Conservation (phyloP, 2,797 vertebrate genomes). For the Pantherophis vulpinus region DNA sequence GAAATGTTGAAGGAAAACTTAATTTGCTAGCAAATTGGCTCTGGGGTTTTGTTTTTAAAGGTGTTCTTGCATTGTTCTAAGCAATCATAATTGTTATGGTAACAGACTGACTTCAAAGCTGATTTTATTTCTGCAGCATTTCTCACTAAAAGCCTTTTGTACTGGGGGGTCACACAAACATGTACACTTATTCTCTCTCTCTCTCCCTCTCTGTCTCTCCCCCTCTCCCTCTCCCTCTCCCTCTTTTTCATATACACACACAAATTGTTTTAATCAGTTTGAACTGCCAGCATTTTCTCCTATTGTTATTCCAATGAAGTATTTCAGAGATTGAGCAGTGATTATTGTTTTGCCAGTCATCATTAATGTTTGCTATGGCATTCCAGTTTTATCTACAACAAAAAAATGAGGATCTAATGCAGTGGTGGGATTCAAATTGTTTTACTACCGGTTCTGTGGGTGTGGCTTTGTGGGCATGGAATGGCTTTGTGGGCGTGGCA, state of each 20-base stretch:
- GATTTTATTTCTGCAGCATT: constrained; percentile 62
- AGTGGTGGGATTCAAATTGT: no score
- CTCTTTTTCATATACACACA: not conserved
- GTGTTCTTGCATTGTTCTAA: constrained; percentile 56
- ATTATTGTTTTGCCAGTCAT: constrained; percentile 34
- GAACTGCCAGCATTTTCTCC: constrained; percentile 56
- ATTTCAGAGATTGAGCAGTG: constrained; percentile 27
- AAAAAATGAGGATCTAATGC: not conserved
- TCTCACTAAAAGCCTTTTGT: constrained; percentile 55
- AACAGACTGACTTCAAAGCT: constrained; percentile 55
- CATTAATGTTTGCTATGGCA: constrained; percentile 56
- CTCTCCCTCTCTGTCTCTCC: not conserved
- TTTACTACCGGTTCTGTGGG: no score
- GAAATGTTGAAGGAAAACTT: constrained; percentile 49
- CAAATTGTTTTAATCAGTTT: constrained; percentile 41
- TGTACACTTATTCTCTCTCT: not conserved
- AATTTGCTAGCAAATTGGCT: constrained; percentile 56
- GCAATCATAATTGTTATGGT: constrained; percentile 61
- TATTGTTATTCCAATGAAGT: constrained; percentile 58
- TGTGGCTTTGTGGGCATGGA: no score
- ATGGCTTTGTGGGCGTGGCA: no score
- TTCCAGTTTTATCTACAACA: constrained; percentile 54
- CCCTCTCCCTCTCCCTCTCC: not conserved
- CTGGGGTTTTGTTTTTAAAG: constrained; percentile 55
- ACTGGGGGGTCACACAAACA: constrained; percentile 10